Base-by-base conservation (phyloP, 2,113 vertebrate genomes). In the Sardina pilchardus region DNA sequence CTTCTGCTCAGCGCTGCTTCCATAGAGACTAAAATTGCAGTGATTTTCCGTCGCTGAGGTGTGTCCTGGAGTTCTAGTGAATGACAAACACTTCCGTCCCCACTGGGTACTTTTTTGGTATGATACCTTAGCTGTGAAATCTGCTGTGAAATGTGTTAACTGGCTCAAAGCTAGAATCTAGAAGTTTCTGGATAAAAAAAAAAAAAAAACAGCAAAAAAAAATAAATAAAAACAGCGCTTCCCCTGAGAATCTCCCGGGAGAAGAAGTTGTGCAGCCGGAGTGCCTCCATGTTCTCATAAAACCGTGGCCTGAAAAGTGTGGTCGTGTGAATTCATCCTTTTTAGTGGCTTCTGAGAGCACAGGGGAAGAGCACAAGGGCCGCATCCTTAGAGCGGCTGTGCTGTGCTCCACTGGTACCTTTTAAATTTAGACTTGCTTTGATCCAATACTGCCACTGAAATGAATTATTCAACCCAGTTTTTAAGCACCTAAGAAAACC, bases 401-500 rank as follows among this genome's bases (percentile, higher is more conserved):
- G 53, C 53, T 3, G 17, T n/a, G 53, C 53, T 3, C 59, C 53
- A 12, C 63, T 71, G 63, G 63, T 71, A 34, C 63, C 63, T 71
- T 71, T 71, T 71, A 71, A 34, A 71, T 71, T 71, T 71, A 71
- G 63, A 71, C 63, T 71, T 67, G 59, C 59, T 67, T 67, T 39
- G 82, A 59, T 83, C 82, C 82, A 83, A 42, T 42, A 39, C 34
- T 43, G 36, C 50, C 42, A 43, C 82, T 56, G 12, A 71, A 21
- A 63, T 83, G 82, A 83, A 83, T 83, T 63, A 63, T 83, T 83
- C 82, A 83, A 19, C 50, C n/a, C 47, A n/a, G 44, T 82, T 82
- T 47, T 47, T 48, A 48, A 82, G 81, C 81, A 47, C 43, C 43
- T 45, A 48, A 59, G 82, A 30, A 71, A 71, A 71, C 63, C 63